Evolutionary conservation across 1,140 invertebrate genomes (phyloP), one percentile per base, ranked within the genome.

Genomic region (Orchesella cincta): DNA sequence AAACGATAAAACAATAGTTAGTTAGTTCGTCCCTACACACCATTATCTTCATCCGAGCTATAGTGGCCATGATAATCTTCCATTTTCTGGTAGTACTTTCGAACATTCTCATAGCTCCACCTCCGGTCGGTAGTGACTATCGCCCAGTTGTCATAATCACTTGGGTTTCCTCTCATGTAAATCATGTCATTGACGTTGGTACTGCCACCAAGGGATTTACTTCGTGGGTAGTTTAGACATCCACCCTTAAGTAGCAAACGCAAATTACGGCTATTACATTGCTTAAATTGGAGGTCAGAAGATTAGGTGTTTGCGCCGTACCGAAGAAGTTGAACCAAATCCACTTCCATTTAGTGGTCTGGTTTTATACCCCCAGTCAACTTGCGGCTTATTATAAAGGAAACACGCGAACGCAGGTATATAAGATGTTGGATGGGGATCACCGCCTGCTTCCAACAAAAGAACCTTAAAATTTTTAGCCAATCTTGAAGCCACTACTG

Each of bases 131-230:
- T 29, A 23, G 28, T 33, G 1, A 3, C 29, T 3, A 29, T 8
- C 29, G 62, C 23, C 62, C 62, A 67, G 8, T 2, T 3, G 26
- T 73, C 39, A 73, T 46, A 73, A 51, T 73, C 71, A n/a, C 14
- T 51, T 8, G 71, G 71, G 46, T 73, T 73, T 5, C 71, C 71
- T 29, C 71, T 2, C 71, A 73, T 73, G 26, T 73, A 73, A 46
- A 73, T 73, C 71, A 73, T 73, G 71, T 73, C 39, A 51, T 73
- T 73, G 16, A 2, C 23, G 36, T 73, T 73, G 2, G 35, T 39
- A 35, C 36, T 46, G 8, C 62, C 62, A 31, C 62, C 62, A 8
- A 67, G 62, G 33, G 62, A 29, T 67, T 33, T 29, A n/a, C 62
- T 67, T 18, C 62, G 26, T 3, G 62, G 62, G 29, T 67, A 67